Evolutionary conservation across 2,888 invertebrate species (phyloP).

Genomic region (Pandemis corylana): DNA sequence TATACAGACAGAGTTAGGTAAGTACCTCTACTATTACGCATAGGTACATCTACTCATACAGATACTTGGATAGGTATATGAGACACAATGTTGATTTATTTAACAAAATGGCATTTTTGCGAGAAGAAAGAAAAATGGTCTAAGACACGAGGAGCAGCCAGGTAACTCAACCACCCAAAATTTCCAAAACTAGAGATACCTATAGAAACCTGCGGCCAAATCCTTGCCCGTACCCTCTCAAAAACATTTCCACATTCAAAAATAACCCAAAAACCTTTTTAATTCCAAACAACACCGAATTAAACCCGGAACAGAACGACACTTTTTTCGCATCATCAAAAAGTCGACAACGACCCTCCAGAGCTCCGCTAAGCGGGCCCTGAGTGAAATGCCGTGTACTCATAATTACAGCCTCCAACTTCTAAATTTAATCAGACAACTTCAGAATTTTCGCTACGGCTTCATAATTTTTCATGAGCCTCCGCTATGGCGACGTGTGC

Average conservation of each 20-base stretch:
- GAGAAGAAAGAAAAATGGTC: too few relatives aligned
- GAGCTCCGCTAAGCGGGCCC: conserved; percentile 60
- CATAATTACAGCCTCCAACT: conserved; percentile 78
- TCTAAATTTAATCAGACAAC: conserved; percentile 84
- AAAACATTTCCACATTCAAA: background rate
- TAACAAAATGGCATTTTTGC: too few relatives aligned
- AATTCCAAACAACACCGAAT: conserved; percentile 18
- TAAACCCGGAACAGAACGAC: conserved; percentile 10
- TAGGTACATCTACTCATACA: too few relatives aligned
- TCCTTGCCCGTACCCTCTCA: background rate
- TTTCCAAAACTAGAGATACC: background rate
- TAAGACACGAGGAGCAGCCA: too few relatives aligned
- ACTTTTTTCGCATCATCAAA: conserved; percentile 48
- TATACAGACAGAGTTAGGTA: too few relatives aligned
- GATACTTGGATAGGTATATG: too few relatives aligned
- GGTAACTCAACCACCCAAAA: background rate
- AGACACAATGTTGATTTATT: too few relatives aligned
- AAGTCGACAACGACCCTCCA: conserved; percentile 51
- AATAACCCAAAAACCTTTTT: background rate
- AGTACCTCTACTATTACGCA: too few relatives aligned
- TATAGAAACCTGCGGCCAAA: background rate
- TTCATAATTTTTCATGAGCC: conserved; percentile 79
- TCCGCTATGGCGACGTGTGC: conserved; percentile 29
- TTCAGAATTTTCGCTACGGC: conserved; percentile 72
- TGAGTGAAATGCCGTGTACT: conserved; percentile 83